These are phyloP conservation scores for Heloderma charlesbogerti DNA, from an alignment of 2,113 vertebrate species.

Conservation along the genomic window DNA sequence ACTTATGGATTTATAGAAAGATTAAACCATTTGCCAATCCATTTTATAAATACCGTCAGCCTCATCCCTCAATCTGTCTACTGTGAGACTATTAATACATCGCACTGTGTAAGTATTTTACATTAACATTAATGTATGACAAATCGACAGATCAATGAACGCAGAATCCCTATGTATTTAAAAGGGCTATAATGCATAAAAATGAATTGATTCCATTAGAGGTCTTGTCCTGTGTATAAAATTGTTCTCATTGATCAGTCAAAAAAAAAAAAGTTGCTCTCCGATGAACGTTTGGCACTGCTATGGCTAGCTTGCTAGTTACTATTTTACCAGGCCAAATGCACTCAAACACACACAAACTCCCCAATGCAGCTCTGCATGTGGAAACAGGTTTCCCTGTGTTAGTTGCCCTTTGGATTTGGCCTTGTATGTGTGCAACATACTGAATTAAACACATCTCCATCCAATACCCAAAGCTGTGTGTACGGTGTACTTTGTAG, in stretches of 20 bases:
- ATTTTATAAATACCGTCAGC: neutral
- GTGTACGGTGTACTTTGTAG: no score
- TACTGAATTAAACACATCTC: neutral
- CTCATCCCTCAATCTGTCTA: neutral
- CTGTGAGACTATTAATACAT: neutral
- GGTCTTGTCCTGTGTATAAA: neutral
- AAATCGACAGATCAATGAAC: neutral
- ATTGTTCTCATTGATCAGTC: neutral
- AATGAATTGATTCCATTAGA: neutral
- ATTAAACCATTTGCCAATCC: neutral
- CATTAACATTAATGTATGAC: neutral
- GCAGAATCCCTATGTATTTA: neutral
- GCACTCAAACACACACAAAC: neutral
- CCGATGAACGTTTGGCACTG: neutral
- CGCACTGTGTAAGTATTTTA: conserved; percentile 16
- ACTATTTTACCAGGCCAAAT: neutral
- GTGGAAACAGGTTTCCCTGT: neutral
- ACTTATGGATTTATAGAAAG: neutral
- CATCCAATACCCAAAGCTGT: neutral
- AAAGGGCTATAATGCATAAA: neutral
- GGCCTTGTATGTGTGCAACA: neutral
- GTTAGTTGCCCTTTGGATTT: neutral
- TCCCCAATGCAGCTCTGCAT: neutral
- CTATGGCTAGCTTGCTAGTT: accelerated
- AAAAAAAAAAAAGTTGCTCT: neutral